Conservation (phyloP, 2,113 vertebrate species). For the Apodemus speciosus region DNA sequence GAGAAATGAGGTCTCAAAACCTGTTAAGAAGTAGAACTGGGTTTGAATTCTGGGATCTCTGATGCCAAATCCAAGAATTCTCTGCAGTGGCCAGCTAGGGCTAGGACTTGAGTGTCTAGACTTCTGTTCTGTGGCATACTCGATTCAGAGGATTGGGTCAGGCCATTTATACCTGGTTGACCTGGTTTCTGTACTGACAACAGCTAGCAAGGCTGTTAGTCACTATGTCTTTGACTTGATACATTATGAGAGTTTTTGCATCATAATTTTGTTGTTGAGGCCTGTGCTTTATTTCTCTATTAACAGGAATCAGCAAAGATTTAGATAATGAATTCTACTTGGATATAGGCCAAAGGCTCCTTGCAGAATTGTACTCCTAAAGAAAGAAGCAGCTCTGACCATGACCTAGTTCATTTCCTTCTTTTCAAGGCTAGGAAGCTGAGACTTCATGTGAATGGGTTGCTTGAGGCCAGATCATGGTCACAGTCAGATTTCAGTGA, state of each 20-base stretch:
- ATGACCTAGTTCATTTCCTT: neutral
- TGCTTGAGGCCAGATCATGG: slow-evolving; percentile 16
- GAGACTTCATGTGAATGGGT: slow-evolving; percentile 19
- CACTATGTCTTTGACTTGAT: neutral
- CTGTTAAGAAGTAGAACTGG: neutral
- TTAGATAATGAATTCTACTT: neutral
- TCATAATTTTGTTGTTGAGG: neutral
- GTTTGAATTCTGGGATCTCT: neutral
- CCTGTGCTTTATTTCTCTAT: neutral
- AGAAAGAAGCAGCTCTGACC: neutral
- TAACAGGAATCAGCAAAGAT: neutral
- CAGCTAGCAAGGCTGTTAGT: neutral
- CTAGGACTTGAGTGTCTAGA: slow-evolving; percentile 6
- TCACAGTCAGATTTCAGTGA: neutral
- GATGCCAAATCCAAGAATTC: slow-evolving; percentile 9
- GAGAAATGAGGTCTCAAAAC: neutral
- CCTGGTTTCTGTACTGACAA: neutral
- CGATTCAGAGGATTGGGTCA: neutral
- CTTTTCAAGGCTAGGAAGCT: slow-evolving; percentile 39
- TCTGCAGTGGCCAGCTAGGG: neutral
- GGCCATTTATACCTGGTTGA: neutral
- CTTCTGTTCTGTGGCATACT: neutral
- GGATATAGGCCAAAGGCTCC: neutral
- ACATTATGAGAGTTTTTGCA: neutral
- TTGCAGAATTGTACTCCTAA: neutral